These are phyloP conservation scores for Clamator glandarius DNA, from an alignment of 2,797 vertebrate genomes.

Conservation along the genomic window DNA sequence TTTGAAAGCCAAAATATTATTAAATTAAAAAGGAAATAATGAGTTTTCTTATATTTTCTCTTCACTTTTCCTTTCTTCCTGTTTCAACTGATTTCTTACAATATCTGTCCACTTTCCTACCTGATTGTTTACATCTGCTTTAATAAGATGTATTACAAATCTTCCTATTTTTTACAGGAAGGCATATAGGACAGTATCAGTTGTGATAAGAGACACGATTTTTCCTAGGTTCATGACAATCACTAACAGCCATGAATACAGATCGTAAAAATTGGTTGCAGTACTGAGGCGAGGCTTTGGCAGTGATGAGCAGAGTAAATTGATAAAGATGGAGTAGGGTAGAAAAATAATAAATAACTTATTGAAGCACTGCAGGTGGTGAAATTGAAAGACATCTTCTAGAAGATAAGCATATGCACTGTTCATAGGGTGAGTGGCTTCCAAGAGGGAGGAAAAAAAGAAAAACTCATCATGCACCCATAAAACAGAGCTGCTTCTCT, in stretches of 20 bases:
- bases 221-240: not conserved
- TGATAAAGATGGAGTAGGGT: not conserved
- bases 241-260: accelerated
- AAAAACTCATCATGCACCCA: not conserved
- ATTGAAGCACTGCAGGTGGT: not conserved
- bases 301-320: not conserved
- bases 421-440: not conserved
- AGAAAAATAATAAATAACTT: not conserved
- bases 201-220: not conserved
- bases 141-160: not conserved
- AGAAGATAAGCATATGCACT: not conserved
- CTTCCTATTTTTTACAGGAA: not conserved
- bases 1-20: not conserved
- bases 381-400: not conserved
- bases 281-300: not conserved
- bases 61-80: not conserved
- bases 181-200: not conserved
- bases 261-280: not conserved
- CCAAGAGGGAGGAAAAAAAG: not conserved
- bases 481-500: not conserved
- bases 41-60: not conserved
- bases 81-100: not conserved
- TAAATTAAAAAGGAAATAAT: not conserved
- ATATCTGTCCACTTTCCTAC: not conserved
- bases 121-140: not conserved